Evolutionary conservation across 2,888 invertebrate genomes (phyloP).

Genomic region (Phyto melanocephala): DNA sequence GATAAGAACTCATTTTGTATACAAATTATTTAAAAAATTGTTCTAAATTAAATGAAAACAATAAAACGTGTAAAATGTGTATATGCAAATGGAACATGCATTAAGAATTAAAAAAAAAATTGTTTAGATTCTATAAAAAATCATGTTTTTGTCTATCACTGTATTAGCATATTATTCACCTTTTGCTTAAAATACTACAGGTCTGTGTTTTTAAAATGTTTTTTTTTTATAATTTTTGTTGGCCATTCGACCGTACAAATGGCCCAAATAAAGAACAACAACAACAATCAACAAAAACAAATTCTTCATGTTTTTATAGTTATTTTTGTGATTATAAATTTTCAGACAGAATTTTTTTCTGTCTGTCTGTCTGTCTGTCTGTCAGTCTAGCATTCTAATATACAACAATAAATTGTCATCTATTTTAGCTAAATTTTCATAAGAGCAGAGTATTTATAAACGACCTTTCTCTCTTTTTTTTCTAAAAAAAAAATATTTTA

Average conservation of each 20-base stretch:
- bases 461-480: constrained; percentile 28
- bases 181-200: constrained; percentile 9
- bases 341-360: background rate
- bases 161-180: constrained; percentile 6
- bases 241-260: constrained; percentile 36
- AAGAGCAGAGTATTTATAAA: constrained; percentile 34
- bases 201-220: constrained; percentile 10
- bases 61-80: too few species aligned
- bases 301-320: constrained; percentile 45
- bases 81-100: too few species aligned
- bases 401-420: constrained; percentile 6
- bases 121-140: too few species aligned
- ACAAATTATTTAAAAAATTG: too few species aligned
- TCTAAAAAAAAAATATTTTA: background rate
- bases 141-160: background rate
- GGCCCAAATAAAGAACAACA: constrained; percentile 35
- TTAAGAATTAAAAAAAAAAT: too few species aligned
- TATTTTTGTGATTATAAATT: constrained; percentile 47
- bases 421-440: constrained; percentile 21
- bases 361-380: constrained; percentile 37
- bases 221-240: constrained; percentile 27
- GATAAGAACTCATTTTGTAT: too few species aligned
- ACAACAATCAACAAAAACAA: constrained; percentile 30
- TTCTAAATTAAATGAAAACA: too few species aligned
- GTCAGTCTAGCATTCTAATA: constrained; percentile 41